Base-by-base conservation (phyloP, 2,113 vertebrate genomes). In the Chascanopsetta lugubris region DNA sequence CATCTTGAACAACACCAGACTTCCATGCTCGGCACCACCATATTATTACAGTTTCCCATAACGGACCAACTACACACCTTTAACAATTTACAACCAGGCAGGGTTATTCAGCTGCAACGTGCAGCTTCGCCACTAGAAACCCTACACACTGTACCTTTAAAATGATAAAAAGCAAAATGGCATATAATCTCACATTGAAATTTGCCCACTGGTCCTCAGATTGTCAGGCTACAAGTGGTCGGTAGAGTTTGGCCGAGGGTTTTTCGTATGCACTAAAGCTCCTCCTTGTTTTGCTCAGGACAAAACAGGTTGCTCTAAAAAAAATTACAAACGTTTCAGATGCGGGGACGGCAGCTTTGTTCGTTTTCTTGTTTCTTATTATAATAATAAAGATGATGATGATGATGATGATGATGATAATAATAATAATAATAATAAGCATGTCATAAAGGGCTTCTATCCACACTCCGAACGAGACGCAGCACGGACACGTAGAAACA, bases 241-340 rank as follows among this genome's bases (percentile, higher is more conserved):
- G 34, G 69, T 61, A 47, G 34, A 74, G 67, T 60, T 70, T 20
- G 72, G 32, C 55, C 48, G 69, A 80, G 70, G 56, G n/a, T n/a
- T 68, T 87, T 43, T 83, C 64, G 68, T 81, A 88, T 89, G 86
- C 86, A 89, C 85, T 88, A 87, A n/a, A 84, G 63, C 80, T 83
- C 64, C 74, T 74, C 74, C 77, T 86, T 88, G 85, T 87, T 89
- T 88, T 85, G 85, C 87, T 90, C 89, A 90, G 87, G 86, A 87
- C 82, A 80, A 84, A 88, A 88, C 78, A 69, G 87, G 70, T 79
- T 68, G 65, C 75, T 69, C 77, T 54, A 56, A 65, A 51, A 83
- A 76, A 86, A 84, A 77, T 85, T 53, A 79, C 47, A 87, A 79
- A 74, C 24, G 1, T 13, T 69, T 67, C 18, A 83, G 57, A 78